Conservation (phyloP, 2,797 vertebrate genomes). For the Alectoris magna region DNA sequence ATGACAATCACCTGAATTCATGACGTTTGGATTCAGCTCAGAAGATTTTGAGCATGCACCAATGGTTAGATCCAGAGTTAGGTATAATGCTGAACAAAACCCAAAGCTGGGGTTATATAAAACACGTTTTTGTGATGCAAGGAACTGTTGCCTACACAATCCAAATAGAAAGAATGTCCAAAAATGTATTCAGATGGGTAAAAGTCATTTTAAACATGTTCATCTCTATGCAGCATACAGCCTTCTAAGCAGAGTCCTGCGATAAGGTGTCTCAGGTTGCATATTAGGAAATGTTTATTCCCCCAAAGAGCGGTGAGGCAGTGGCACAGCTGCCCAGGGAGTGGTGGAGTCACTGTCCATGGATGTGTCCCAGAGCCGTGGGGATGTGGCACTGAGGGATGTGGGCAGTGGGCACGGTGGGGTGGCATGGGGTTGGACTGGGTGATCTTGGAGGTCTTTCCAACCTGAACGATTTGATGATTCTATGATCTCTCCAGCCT, state of each 20-base stretch:
- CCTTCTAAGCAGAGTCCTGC: neutral
- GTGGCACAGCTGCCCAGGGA: too few relatives aligned
- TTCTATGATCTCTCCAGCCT: neutral
- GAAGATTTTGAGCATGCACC: neutral
- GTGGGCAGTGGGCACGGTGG: too few relatives aligned
- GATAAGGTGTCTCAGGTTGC: neutral
- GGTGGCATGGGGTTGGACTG: too few relatives aligned
- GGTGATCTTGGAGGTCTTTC: too few relatives aligned
- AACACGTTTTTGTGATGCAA: neutral
- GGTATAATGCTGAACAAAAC: neutral
- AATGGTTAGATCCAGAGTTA: neutral
- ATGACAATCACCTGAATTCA: neutral
- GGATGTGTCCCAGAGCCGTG: too few relatives aligned
- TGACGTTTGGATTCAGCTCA: neutral
- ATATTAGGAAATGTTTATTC: too few relatives aligned
- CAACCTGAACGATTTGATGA: too few relatives aligned
- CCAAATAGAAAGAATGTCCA: neutral
- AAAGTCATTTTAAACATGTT: neutral
- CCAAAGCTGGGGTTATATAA: neutral
- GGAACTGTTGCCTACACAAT: neutral
- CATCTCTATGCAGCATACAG: rapidly evolving
- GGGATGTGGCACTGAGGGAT: too few relatives aligned
- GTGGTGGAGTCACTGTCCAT: too few relatives aligned
- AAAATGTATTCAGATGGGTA: neutral
- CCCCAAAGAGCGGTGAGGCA: too few relatives aligned